phyloP scores from a whole-genome alignment of 2,113 vertebrate genomes.

The Coptodon rendalli region DNA sequence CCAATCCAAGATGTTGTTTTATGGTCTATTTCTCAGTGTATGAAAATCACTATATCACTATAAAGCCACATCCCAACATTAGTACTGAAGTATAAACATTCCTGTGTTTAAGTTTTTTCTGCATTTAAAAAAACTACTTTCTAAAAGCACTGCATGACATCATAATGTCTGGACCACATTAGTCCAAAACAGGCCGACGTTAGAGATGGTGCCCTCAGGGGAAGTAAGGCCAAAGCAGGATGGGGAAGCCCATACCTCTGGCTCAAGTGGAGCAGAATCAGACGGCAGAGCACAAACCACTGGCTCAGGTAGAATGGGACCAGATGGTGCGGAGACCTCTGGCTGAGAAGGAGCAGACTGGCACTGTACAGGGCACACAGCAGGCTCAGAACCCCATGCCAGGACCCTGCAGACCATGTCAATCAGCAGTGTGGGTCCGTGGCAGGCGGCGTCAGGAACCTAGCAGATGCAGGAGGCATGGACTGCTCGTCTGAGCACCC shows the following conservation, averaged over 20 bases:
- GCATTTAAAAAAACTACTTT: neutral
- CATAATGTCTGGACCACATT: neutral
- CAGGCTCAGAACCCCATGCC: neutral
- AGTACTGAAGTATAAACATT: neutral
- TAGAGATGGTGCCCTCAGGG: neutral
- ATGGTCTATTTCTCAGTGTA: neutral
- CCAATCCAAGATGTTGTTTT: neutral
- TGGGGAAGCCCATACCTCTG: neutral
- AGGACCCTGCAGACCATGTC: neutral
- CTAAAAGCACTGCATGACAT: neutral
- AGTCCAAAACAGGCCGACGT: neutral
- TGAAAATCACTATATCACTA: neutral
- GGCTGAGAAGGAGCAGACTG: neutral
- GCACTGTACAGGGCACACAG: neutral
- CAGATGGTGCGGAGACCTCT: neutral
- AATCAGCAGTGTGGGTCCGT: neutral
- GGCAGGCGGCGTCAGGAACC: rapidly evolving
- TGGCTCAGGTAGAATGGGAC: neutral
- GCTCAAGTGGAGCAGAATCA: neutral
- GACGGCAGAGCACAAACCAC: neutral
- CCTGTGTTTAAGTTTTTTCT: neutral
- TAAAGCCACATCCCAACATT: neutral
- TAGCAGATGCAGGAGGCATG: neutral
- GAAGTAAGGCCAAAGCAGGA: neutral
- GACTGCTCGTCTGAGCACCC: neutral